Evolutionary conservation across 2,797 vertebrate genomes (phyloP), one percentile per base, ranked within the genome.

Genomic region (Peromyscus attwateri): DNA sequence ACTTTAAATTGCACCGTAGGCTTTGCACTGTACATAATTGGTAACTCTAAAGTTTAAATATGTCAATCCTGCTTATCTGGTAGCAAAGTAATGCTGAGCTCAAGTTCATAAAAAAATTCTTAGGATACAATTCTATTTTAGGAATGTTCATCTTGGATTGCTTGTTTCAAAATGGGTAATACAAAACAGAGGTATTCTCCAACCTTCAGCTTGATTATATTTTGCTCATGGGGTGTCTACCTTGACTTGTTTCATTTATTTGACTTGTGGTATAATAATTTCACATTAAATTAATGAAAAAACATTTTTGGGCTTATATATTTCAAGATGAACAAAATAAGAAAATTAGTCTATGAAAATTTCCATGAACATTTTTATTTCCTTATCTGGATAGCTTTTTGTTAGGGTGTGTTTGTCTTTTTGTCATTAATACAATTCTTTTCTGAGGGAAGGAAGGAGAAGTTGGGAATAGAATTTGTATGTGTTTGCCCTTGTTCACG

Each of bases 41-140:
- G 89, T 95, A 95, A 92, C 85, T 90, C 68, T 91, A 82, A 95
- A 84, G 57, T 95, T 97, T 70, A 95, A 97, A 79, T 93, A 82
- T 94, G 95, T 95, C 88, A 96, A 91, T 82, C 43, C 12, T 83
- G 37, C 49, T 57, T 97, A 43, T 91, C 87, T 76, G 55, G 43
- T 95, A 89, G 29, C 85, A 94, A 95, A 91, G 57, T 93, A 84
- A 88, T 84, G n/a, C 46, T 84, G 64, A 92, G 31, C 73, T 76
- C 68, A 87, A 79, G 92, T 95, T 94, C 82, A 76, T 95, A 91
- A 93, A 95, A 94, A 91, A 76, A 84, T 97, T 95, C 57, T 95
- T 92, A 87, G 79, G 75, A 94, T 95, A 70, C 68, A 64, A 92
- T 98, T 96, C 93, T 96, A 17, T 95, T 95, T 96, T 92, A 96